These are phyloP conservation scores for Anguilla marmorata DNA, from an alignment of 2,797 vertebrate genomes.

Conservation along the genomic window DNA sequence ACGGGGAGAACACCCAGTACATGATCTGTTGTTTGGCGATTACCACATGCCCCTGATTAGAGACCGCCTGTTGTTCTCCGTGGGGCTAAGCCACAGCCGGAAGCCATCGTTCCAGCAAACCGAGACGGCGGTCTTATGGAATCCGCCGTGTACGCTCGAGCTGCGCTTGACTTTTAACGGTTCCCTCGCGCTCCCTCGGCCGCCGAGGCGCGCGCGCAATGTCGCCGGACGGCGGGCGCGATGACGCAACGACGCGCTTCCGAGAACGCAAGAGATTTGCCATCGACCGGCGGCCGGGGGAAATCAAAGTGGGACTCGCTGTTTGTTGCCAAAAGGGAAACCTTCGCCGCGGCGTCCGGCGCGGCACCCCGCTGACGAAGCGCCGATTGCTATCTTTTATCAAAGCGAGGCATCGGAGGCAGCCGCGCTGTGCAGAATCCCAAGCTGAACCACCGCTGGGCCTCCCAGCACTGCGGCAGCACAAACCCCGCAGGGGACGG, in stretches of 20 bases:
- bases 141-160: conserved; percentile 49
- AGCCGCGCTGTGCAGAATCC: conserved; percentile 57
- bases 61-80: background rate
- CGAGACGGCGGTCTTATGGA: conserved; percentile 45
- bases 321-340: conserved; percentile 60
- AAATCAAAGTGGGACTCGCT: conserved; percentile 58
- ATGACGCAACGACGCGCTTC: conserved; percentile 58
- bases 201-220: conserved; percentile 30
- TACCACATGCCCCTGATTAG: background rate
- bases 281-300: conserved; percentile 61
- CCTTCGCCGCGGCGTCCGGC: conserved; percentile 54
- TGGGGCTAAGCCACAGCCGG: background rate
- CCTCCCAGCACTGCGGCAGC: conserved; percentile 52
- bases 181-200: conserved; percentile 43
- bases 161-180: conserved; percentile 61
- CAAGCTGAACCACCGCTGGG: conserved; percentile 49
- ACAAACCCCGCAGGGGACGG: conserved; percentile 43
- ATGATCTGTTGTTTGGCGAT: background rate
- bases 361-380: conserved; percentile 64
- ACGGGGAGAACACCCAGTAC: background rate
- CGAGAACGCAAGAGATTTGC: conserved; percentile 46
- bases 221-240: conserved; percentile 16
- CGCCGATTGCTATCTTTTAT: conserved; percentile 64
- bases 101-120: background rate
- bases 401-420: conserved; percentile 51